Conservation (phyloP, 2,113 vertebrate genomes). For the Rissa tridactyla region DNA sequence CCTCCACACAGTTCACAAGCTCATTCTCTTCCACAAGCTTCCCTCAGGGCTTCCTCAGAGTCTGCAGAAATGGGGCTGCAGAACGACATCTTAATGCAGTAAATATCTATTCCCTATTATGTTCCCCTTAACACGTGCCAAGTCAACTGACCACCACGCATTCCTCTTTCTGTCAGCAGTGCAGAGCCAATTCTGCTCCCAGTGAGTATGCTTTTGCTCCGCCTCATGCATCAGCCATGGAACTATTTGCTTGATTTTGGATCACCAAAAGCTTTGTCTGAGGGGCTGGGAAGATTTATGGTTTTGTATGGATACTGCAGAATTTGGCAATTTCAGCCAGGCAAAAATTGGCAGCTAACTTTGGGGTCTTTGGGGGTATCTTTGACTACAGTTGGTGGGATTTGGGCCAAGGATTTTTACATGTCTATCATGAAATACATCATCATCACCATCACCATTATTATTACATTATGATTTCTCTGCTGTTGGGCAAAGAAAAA, state of each 20-base stretch:
- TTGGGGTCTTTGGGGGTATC: background rate
- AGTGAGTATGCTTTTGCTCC: background rate
- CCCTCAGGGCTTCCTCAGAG: background rate
- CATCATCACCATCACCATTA: background rate
- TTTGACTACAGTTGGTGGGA: background rate
- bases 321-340: background rate
- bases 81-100: background rate
- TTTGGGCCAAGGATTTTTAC: background rate
- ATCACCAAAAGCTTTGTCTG: background rate
- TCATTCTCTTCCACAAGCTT: background rate
- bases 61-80: background rate
- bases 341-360: background rate
- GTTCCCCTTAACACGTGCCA: background rate
- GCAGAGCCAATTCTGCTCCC: background rate
- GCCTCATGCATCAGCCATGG: background rate
- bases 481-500: background rate
- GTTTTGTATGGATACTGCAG: background rate
- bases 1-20: background rate
- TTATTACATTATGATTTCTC: constrained; percentile 17
- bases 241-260: background rate
- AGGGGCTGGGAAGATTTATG: background rate
- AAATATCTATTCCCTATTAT: background rate
- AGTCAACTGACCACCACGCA: background rate
- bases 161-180: constrained; percentile 4
- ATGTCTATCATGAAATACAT: constrained; percentile 1